phyloP scores from a whole-genome alignment of 2,888 invertebrate genomes.

The Eretmocerus hayati region DNA sequence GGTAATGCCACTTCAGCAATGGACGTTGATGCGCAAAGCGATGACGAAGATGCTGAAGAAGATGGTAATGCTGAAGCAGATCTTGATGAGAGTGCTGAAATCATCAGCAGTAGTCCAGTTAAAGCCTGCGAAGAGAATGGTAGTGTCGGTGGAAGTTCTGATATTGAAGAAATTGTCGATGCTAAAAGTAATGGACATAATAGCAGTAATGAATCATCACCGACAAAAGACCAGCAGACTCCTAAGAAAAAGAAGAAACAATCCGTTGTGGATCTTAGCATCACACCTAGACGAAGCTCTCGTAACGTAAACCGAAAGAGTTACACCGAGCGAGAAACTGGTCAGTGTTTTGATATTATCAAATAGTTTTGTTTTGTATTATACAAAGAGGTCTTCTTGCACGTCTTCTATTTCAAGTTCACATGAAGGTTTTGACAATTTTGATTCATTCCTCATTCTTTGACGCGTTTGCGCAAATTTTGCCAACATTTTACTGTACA shows the following conservation, averaged over 20 bases:
- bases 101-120: conserved; percentile 30
- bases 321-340: conserved; percentile 51
- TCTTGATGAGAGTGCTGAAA: conserved; percentile 25
- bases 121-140: conserved; percentile 44
- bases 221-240: conserved; percentile 24
- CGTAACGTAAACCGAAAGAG: conserved; percentile 56
- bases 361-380: too few relatives aligned
- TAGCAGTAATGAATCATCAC: conserved; percentile 5
- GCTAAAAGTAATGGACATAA: conserved; percentile 36
- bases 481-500: too few relatives aligned
- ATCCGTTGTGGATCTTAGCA: conserved; percentile 38
- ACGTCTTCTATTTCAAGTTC: too few relatives aligned
- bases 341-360: conserved; percentile 11
- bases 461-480: too few relatives aligned
- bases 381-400: too few relatives aligned
- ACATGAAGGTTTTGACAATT: too few relatives aligned
- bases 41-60: conserved; percentile 13
- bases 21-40: conserved; percentile 39
- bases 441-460: too few relatives aligned
- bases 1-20: too few relatives aligned
- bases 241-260: conserved; percentile 37
- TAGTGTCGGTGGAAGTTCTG: conserved; percentile 41
- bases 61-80: conserved; percentile 30
- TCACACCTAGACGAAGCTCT: conserved; percentile 52
- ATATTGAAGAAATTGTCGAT: conserved; percentile 43